These are phyloP conservation scores for Sarcophaga rosellei DNA, from an alignment of 2,888 invertebrate genomes.

Conservation along the genomic window DNA sequence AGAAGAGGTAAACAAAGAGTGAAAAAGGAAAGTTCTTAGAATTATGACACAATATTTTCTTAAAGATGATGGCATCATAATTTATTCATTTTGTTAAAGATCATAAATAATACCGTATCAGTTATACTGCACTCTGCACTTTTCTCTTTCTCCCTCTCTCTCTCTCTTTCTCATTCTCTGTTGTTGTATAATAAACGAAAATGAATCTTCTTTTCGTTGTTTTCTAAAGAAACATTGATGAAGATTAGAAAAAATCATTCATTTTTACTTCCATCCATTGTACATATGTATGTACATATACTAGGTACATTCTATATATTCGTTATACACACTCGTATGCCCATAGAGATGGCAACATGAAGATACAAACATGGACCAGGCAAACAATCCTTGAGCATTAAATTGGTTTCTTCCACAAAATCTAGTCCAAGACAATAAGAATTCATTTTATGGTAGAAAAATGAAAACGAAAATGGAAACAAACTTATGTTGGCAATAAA, in stretches of 20 bases:
- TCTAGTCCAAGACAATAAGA: constrained; percentile 48
- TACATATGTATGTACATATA: neutral
- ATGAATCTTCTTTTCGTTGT: constrained; percentile 14
- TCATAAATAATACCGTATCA: constrained; percentile 54
- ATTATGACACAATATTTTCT: constrained; percentile 52
- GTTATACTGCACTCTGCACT: neutral
- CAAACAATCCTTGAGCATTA: constrained; percentile 64
- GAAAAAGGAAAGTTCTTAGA: constrained; percentile 14
- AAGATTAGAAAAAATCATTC: constrained; percentile 64
- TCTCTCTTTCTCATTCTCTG: neutral
- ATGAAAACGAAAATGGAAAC: neutral
- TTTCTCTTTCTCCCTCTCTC: too few species aligned
- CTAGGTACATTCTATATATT: too few species aligned
- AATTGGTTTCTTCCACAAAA: constrained; percentile 66
- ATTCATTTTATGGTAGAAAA: neutral
- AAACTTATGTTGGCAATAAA: constrained; percentile 18
- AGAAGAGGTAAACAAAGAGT: neutral
- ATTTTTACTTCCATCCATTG: constrained; percentile 37
- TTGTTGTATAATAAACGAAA: neutral
- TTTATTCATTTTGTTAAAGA: constrained; percentile 63
- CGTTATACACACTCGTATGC: neutral
- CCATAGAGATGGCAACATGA: neutral
- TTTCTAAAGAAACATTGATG: constrained; percentile 55
- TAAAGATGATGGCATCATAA: constrained; percentile 67
- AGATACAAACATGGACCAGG: constrained; percentile 4